Base-by-base conservation (phyloP, 2,888 invertebrate species). In the Ormyrus thymus region DNA sequence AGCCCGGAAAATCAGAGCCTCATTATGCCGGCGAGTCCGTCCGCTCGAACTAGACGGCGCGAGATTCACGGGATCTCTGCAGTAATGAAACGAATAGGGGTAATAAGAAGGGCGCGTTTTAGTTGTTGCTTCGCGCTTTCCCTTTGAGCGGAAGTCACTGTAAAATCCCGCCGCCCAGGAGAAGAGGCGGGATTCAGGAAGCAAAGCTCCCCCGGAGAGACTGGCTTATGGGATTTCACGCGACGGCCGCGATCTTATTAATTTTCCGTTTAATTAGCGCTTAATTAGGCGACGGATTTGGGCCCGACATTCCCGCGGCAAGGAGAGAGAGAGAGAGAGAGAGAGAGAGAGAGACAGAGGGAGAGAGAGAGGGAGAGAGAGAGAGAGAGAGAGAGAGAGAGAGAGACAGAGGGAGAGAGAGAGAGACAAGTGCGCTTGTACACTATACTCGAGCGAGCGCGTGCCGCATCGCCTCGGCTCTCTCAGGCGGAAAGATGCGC, bases 221-320 rank as follows among this genome's bases (percentile, higher is more conserved):
- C 69, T 68, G 48, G 75, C 69, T 71, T 75, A 71, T 48, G 48
- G 68, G 71, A 58, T 72, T 61, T 80, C 81, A 80, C 79, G 75
- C 77, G 56, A 13, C 29, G 9, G 6, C 11, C 29, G 81, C 82
- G 83, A 86, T 86, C 85, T 86, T 86, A 87, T 87, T 87, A 86
- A 87, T 86, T 86, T 86, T 86, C 85, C 84, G 84, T 86, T 86
- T 86, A 87, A 87, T 87, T 86, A 86, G 85, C 79, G 82, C 83
- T 84, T 85, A 86, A 86, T 84, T 83, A 84, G 84, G 82, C 82
- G 73, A 78, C 83, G 56, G 43, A 71, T 45, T 61, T 51, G 8
- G 10, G 11, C 56, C 13, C 56, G 9, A 13, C 46, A 69, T 56
- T 69, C 11, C 8, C 15, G 2, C 46, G 4, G 56, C 55, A 66